Percentiles rank a stretch among this genome's conserved stretches.
phyloP scores from a whole-genome alignment of 2,797 vertebrate genomes.

The Podargus strigoides region DNA sequence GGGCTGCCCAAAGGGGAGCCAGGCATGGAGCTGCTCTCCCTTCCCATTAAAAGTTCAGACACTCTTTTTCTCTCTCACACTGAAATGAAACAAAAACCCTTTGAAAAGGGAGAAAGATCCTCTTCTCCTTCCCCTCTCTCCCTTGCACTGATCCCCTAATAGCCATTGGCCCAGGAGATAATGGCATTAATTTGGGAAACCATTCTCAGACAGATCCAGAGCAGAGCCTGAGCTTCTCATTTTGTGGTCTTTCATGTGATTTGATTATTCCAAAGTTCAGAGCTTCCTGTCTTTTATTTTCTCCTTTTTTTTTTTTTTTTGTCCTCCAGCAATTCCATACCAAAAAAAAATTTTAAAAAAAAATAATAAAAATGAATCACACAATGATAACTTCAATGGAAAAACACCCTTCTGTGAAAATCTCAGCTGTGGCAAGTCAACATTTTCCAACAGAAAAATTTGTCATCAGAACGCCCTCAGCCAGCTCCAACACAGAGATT shows the following conservation, averaged over 20 bases:
- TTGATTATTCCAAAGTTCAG: neutral
- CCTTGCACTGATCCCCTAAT: neutral
- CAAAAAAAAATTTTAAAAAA: no score
- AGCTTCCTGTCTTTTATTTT: neutral
- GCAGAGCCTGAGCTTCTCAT: neutral
- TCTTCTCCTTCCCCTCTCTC: neutral
- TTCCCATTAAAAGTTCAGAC: neutral
- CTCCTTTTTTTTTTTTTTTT: neutral
- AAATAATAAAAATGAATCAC: no score
- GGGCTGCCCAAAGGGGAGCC: neutral
- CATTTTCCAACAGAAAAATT: neutral
- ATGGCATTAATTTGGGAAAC: neutral
- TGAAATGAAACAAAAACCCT: neutral
- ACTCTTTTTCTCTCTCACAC: neutral
- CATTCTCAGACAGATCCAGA: neutral
- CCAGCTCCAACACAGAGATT: neutral
- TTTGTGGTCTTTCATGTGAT: neutral
- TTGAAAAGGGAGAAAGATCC: neutral
- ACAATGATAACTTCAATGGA: neutral
- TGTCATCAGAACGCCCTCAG: neutral
- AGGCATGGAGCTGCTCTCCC: neutral
- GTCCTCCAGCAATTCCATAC: neutral
- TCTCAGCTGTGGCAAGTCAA: neutral
- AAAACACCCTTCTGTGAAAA: neutral
- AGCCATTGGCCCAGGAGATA: fast-evolving